Evolutionary conservation across 2,888 invertebrate species (phyloP), one percentile per base, ranked within the genome.

Genomic region (Watsonalla cultraria): DNA sequence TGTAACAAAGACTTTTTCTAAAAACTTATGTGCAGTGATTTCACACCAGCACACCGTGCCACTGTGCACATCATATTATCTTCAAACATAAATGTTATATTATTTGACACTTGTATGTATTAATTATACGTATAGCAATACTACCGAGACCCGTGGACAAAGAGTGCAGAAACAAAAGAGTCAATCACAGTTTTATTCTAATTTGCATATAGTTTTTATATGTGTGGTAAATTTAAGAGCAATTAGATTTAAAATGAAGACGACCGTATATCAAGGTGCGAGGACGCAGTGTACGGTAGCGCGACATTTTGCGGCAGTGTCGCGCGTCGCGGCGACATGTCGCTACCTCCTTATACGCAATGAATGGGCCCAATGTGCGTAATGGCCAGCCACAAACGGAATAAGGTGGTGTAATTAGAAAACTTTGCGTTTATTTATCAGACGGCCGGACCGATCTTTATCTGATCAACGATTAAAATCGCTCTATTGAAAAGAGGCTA

Each of bases 291-390:
- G 53, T 59, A 61, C 58, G 60, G 61, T 57, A 64, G 65, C 63
- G 49, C 37, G 37, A 49, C 49, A 61, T 50, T 56, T 62, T 57
- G 61, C 64, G 57, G 61, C 58, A 53, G 11, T 72, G 79, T 78
- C 69, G 70, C 67, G 67, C 66, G 71, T 66, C 69, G 58, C 55
- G 7, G 61, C 65, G 66, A 79, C 79, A 76, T 72, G 78, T 74
- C 66, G 69, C 71, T 62, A 59, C 51, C 69, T 64, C 83, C 83
- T 75, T 83, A 81, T 81, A 81, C 74, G 82, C 75, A 69, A 60
- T 72, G 68, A 70, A 77, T 74, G 71, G 72, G 54, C 56, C 61
- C 61, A 55, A 64, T 37, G 66, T 66, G 70, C 72, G 64, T 72
- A 71, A 68, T 59, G 53, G 55, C 58, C 39, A 13, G 45, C 57